Conservation (phyloP, 2,113 vertebrate genomes). For the Herpailurus yagouaroundi region DNA sequence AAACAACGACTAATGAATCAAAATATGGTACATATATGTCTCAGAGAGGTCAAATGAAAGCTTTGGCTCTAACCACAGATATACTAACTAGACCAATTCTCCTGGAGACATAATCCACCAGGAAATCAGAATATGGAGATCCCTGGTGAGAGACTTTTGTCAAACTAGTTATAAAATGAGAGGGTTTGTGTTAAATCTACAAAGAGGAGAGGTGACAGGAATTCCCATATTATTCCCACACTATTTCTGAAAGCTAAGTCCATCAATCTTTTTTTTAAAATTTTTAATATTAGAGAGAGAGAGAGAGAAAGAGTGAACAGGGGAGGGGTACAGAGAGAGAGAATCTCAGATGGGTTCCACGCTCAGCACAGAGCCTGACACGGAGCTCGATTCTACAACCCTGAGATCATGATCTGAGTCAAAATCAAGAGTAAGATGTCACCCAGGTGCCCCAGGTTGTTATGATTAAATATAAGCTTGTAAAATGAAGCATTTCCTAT, state of each 20-base stretch:
- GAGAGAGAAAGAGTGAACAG: too few relatives aligned
- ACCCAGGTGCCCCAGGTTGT: not conserved
- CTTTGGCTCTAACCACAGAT: not conserved
- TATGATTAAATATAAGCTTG: not conserved
- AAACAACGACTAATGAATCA: not conserved
- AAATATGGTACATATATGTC: not conserved
- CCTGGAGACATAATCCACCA: not conserved
- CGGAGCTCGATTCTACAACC: too few relatives aligned
- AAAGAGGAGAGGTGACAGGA: not conserved
- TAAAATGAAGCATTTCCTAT: not conserved
- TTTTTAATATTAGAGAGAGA: too few relatives aligned
- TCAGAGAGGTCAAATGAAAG: constrained; percentile 6
- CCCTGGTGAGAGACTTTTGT: not conserved
- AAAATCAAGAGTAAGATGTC: too few relatives aligned
- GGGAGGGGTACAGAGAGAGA: too few relatives aligned
- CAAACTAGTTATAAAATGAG: not conserved
- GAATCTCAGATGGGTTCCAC: too few relatives aligned
- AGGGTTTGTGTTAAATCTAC: not conserved
- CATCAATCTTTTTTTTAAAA: not conserved
- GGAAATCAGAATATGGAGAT: not conserved
- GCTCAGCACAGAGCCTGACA: too few relatives aligned
- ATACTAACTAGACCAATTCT: not conserved
- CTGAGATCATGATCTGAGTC: too few relatives aligned
- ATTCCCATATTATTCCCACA: not conserved
- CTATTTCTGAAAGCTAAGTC: not conserved